phyloP scores from a whole-genome alignment of 2,888 invertebrate species.

The Scaptomyza tumidula region DNA sequence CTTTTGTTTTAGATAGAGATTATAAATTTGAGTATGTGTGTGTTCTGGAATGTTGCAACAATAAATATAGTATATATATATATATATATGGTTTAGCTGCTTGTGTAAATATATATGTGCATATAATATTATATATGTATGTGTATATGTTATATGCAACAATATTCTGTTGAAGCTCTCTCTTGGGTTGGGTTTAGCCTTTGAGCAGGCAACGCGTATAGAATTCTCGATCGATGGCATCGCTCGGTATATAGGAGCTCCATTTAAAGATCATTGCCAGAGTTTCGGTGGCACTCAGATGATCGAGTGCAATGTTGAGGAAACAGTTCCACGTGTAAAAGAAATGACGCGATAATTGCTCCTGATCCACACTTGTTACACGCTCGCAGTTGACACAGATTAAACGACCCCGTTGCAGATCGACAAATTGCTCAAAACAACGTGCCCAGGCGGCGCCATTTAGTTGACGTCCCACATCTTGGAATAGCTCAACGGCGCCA shows the following conservation, averaged over 20 bases:
- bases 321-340: constrained; percentile 85
- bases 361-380: constrained; percentile 77
- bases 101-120: not conserved
- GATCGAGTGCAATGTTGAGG: constrained; percentile 81
- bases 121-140: not conserved
- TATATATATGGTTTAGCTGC: constrained; percentile 10
- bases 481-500: constrained; percentile 81
- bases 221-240: constrained; percentile 84
- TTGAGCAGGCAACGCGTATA: constrained; percentile 83
- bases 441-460: constrained; percentile 80
- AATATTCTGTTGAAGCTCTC: not conserved
- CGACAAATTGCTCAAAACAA: constrained; percentile 83
- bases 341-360: constrained; percentile 81
- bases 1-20: constrained; percentile 56
- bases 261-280: constrained; percentile 83
- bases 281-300: constrained; percentile 80
- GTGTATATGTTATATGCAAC: constrained; percentile 3
- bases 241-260: constrained; percentile 83
- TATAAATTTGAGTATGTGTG: constrained; percentile 32
- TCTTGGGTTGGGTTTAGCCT: constrained; percentile 51
- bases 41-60: constrained; percentile 32
- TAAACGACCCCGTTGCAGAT: constrained; percentile 82
- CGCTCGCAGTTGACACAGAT: constrained; percentile 83
- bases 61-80: constrained; percentile 29
- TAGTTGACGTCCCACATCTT: constrained; percentile 81